Evolutionary conservation across 1,140 invertebrate species (phyloP), one percentile per base, ranked within the genome.

Genomic region (Lithobius niger): DNA sequence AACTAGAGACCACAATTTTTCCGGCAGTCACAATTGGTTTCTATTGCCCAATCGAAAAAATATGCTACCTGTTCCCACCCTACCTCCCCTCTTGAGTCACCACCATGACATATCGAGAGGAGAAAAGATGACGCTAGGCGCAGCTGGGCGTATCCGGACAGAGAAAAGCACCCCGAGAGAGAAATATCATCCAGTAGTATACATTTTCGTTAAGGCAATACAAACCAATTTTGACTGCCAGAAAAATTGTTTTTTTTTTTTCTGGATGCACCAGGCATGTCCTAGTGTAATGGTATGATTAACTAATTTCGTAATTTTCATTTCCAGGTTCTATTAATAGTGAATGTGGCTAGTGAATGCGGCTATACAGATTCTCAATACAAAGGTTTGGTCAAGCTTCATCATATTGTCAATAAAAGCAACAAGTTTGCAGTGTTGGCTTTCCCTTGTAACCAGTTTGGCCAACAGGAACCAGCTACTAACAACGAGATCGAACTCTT

Each of bases 371-470:
- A 77, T 42, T 57, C 62, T 36, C 76, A 79, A 58, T 78, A 78
- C 61, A 69, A 67, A 59, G 66, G 64, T 48, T 60, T 79, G 21
- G 72, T 72, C 22, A 62, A 67, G 54, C 57, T 79, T 0, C 71
- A 79, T 55, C 69, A 76, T 55, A 70, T 72, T 59, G 59, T 74
- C 22, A 64, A 10, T 49, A 27, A 56, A 45, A 42, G 52, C 64
- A 58, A 59, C 25, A 60, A 61, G 44, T 69, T 69, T 55, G 64
- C 62, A 21, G 65, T 74, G 26, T 57, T 74, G 22, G 78, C 74
- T 10, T 79, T 79, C 62, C 78, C 78, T 13, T 78, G 77, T 59
- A 79, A 79, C 62, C 76, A 79, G 61, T 79, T 79, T 70, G 75
- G 74, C 22, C 64, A 65, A 21, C 78, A 79, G 64, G 74, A 75